A percentile compares a stretch with the other conserved stretches of the same genome.
phyloP scores from a whole-genome alignment of 2,888 invertebrate genomes.

The Alentia gelatinosa region DNA sequence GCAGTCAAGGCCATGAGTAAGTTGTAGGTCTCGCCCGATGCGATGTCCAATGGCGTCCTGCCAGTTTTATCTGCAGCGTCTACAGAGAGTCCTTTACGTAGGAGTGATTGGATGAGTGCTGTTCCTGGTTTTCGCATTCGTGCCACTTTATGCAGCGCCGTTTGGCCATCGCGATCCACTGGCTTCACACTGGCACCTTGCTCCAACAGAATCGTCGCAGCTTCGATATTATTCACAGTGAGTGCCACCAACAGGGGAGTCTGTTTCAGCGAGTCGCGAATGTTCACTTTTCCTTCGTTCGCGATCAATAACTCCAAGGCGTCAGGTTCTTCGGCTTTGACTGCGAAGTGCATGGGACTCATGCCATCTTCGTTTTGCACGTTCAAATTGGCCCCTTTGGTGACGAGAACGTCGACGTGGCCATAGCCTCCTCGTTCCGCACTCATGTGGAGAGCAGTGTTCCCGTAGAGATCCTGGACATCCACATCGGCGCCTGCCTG shows the following conservation, averaged over 20 bases:
- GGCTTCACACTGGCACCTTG: conserved; percentile 51
- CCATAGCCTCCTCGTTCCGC: conserved; percentile 55
- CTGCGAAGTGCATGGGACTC: conserved; percentile 50
- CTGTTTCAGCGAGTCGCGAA: conserved; percentile 26
- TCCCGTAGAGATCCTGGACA: conserved; percentile 1
- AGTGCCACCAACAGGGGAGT: conserved; percentile 45
- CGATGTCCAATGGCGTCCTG: conserved; percentile 33
- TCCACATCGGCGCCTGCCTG: conserved; percentile 30
- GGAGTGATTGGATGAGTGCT: conserved; percentile 9
- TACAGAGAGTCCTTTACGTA: conserved; percentile 9
- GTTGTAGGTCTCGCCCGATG: background rate
- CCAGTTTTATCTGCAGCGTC: conserved; percentile 36
- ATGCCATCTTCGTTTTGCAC: conserved; percentile 28
- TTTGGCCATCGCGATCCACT: conserved; percentile 53
- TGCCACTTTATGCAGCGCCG: conserved; percentile 56
- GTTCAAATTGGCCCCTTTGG: conserved; percentile 29
- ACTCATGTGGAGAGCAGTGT: conserved; percentile 56
- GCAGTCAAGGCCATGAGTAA: background rate
- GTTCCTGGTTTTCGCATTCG: conserved; percentile 9
- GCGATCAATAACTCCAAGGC: conserved; percentile 61
- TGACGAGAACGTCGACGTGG: conserved; percentile 51
- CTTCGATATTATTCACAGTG: conserved; percentile 37
- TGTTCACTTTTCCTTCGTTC: conserved; percentile 57
- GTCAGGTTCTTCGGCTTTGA: conserved; percentile 55
- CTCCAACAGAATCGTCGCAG: conserved; percentile 51